These are phyloP conservation scores for Dendrophyllia cribrosa DNA, from an alignment of 64 coral and sea anemone genomes.

Conservation along the genomic window DNA sequence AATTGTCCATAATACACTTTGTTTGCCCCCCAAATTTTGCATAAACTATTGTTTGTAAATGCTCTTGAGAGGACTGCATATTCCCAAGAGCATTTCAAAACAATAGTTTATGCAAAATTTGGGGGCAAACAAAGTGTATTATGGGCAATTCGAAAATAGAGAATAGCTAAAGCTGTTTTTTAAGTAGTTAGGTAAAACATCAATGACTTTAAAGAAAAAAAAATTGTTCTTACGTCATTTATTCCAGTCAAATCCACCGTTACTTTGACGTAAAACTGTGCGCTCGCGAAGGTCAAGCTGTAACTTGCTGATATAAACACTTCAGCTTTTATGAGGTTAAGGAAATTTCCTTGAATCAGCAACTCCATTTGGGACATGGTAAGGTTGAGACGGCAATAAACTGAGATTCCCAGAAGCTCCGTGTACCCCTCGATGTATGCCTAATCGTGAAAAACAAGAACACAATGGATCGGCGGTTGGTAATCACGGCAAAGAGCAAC, in stretches of 20 bases:
- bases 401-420: constrained; percentile 72
- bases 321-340: constrained; percentile 88
- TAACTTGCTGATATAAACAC: constrained; percentile 87
- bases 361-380: constrained; percentile 90
- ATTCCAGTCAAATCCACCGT: constrained; percentile 84
- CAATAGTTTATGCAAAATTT: too few relatives aligned
- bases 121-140: too few relatives aligned
- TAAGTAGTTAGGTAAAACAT: too few relatives aligned
- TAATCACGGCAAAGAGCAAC: too few relatives aligned
- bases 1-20: too few relatives aligned
- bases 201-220: too few relatives aligned
- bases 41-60: too few relatives aligned
- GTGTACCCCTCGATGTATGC: constrained; percentile 94
- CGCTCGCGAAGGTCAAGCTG: constrained; percentile 23
- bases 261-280: constrained; percentile 90
- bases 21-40: too few relatives aligned
- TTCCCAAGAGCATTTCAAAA: too few relatives aligned
- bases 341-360: constrained; percentile 83
- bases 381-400: constrained; percentile 81
- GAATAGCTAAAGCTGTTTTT: too few relatives aligned
- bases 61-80: too few relatives aligned
- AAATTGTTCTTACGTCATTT: constrained; percentile 72
- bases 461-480: background rate
- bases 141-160: too few relatives aligned
- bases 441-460: constrained; percentile 23